Percentiles rank a stretch among this genome's conserved stretches.
These are phyloP conservation scores for Zaprionus davidi DNA, from an alignment of 1,140 invertebrate species.

Conservation along the genomic window DNA sequence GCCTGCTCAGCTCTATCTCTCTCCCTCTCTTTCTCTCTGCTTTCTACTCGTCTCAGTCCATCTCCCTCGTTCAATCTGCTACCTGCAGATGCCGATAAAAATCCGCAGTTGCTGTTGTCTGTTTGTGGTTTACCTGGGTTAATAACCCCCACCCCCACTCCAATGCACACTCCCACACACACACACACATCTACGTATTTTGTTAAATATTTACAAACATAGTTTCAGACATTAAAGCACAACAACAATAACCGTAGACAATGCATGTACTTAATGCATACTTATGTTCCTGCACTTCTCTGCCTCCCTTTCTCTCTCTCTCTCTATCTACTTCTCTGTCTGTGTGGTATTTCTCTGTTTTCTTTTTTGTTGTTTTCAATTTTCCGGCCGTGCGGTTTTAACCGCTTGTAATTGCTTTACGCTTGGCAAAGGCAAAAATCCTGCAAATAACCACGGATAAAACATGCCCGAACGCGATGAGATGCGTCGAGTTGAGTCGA, in stretches of 20 bases:
- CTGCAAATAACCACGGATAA: conserved; percentile 39
- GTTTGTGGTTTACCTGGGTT: conserved; percentile 32
- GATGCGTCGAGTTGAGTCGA: conserved; percentile 27
- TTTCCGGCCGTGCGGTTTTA: conserved; percentile 46
- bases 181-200: conserved; percentile 29
- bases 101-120: conserved; percentile 38
- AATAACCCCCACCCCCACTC: background rate
- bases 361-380: conserved; percentile 38
- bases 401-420: conserved; percentile 59
- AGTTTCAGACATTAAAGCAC: conserved; percentile 22
- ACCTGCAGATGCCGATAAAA: conserved; percentile 30
- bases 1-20: conserved; percentile 14
- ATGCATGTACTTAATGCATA: conserved; percentile 39
- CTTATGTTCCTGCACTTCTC: conserved; percentile 23
- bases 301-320: background rate
- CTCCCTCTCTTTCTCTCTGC: background rate
- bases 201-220: conserved; percentile 51
- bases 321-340: background rate
- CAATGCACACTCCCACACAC: background rate
- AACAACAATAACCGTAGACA: conserved; percentile 30
- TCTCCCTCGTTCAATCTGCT: conserved; percentile 10
- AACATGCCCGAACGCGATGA: conserved; percentile 15
- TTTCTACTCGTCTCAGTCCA: background rate
- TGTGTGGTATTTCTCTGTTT: conserved; percentile 2
- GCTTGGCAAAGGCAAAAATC: conserved; percentile 35